These are phyloP conservation scores for Drosophila tristis DNA, from an alignment of 1,140 invertebrate genomes.

Conservation along the genomic window DNA sequence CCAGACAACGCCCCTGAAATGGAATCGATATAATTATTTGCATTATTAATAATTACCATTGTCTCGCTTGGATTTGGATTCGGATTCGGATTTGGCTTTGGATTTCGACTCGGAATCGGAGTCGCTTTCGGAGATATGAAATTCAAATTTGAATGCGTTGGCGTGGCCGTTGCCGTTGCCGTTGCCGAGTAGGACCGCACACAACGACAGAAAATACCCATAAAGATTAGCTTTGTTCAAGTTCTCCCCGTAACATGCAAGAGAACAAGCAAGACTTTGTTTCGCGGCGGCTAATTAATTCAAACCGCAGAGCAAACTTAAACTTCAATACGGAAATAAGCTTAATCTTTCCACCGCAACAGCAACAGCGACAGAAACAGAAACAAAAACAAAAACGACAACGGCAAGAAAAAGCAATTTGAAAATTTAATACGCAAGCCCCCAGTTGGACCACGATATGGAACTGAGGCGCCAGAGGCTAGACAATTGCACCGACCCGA, in stretches of 20 bases:
- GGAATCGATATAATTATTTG: constrained; percentile 82
- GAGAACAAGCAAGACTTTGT: constrained; percentile 53
- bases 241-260: constrained; percentile 52
- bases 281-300: constrained; percentile 70
- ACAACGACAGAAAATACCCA: constrained; percentile 24
- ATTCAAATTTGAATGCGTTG: constrained; percentile 59
- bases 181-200: constrained; percentile 39
- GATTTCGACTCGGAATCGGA: constrained; percentile 27
- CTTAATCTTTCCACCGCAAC: constrained; percentile 58
- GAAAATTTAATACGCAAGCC: constrained; percentile 65
- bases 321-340: constrained; percentile 81
- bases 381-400: not conserved
- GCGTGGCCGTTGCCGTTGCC: constrained; percentile 54
- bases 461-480: constrained; percentile 65
- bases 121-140: constrained; percentile 28
- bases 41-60: constrained; percentile 82
- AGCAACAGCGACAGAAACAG: constrained; percentile 12
- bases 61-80: constrained; percentile 56
- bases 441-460: constrained; percentile 20
- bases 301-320: constrained; percentile 68
- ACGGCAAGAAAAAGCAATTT: constrained; percentile 64
- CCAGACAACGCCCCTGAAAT: constrained; percentile 73
- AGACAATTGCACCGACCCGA: constrained; percentile 64
- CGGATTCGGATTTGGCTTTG: constrained; percentile 10
- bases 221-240: constrained; percentile 20